These are phyloP conservation scores for Tupaia chinensis DNA, from an alignment of 2,113 vertebrate genomes.

Conservation along the genomic window DNA sequence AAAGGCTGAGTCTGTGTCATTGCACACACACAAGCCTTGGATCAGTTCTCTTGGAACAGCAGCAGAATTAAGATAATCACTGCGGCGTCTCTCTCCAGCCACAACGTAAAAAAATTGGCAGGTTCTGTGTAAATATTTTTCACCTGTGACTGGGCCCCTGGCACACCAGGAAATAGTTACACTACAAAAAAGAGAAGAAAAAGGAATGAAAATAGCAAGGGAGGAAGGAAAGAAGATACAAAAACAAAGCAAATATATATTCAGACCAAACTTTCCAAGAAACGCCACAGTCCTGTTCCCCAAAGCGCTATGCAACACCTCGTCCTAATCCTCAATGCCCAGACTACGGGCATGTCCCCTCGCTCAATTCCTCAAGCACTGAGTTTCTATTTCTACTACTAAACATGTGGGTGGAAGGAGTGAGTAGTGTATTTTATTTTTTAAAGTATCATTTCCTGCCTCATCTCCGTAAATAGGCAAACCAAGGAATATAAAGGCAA, in stretches of 20 bases:
- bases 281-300: background rate
- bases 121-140: conserved; percentile 35
- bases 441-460: background rate
- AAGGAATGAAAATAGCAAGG: background rate
- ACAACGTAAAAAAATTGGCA: conserved; percentile 40
- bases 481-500: background rate
- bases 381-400: background rate
- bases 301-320: background rate
- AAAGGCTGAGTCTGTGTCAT: background rate
- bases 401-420: rapidly evolving
- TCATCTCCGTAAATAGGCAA: conserved; percentile 25
- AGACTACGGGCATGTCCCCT: background rate
- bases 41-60: background rate
- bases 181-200: background rate
- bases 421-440: background rate
- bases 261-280: background rate
- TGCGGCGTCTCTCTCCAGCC: background rate
- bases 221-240: background rate
- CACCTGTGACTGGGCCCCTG: conserved; percentile 32
- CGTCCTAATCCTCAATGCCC: background rate
- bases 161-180: conserved; percentile 41
- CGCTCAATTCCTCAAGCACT: background rate
- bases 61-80: background rate
- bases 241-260: conserved; percentile 21
- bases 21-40: background rate